These are phyloP conservation scores for Apis florea DNA, from an alignment of 1,140 invertebrate genomes.

Conservation along the genomic window DNA sequence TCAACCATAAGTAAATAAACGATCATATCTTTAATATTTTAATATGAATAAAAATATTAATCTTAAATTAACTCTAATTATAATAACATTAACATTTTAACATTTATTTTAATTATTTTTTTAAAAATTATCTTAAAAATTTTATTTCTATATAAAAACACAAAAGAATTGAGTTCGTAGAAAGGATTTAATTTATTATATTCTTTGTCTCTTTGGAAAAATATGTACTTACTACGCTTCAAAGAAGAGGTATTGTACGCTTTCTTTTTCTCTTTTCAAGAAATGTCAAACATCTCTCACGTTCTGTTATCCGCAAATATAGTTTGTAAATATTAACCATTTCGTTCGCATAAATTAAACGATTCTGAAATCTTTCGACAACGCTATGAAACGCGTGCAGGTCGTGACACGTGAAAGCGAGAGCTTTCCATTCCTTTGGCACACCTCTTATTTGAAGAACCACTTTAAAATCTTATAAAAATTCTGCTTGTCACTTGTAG, in stretches of 20 bases:
- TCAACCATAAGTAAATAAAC: too few relatives aligned
- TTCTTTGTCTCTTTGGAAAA: too few relatives aligned
- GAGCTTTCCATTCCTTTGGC: constrained; percentile 40
- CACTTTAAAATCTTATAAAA: not conserved
- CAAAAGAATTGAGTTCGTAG: too few relatives aligned
- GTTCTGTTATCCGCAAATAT: not conserved
- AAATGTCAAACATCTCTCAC: not conserved
- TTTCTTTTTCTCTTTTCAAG: constrained; percentile 11
- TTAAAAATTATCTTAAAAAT: not conserved
- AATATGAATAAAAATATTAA: too few relatives aligned
- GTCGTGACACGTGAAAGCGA: constrained; percentile 33
- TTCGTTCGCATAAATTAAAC: constrained; percentile 27
- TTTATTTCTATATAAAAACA: not conserved
- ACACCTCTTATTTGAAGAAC: not conserved
- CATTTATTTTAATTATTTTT: too few relatives aligned
- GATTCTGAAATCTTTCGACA: constrained; percentile 1
- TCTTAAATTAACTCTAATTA: too few relatives aligned
- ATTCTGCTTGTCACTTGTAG: not conserved
- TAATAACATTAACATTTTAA: too few relatives aligned
- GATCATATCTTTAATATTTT: too few relatives aligned
- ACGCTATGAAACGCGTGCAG: constrained; percentile 11
- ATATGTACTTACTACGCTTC: too few relatives aligned
- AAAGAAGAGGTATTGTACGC: not conserved
- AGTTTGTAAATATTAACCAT: not conserved
- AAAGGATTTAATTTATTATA: too few relatives aligned